Conservation (phyloP, 1,140 invertebrate genomes). For the Danaus plexippus region DNA sequence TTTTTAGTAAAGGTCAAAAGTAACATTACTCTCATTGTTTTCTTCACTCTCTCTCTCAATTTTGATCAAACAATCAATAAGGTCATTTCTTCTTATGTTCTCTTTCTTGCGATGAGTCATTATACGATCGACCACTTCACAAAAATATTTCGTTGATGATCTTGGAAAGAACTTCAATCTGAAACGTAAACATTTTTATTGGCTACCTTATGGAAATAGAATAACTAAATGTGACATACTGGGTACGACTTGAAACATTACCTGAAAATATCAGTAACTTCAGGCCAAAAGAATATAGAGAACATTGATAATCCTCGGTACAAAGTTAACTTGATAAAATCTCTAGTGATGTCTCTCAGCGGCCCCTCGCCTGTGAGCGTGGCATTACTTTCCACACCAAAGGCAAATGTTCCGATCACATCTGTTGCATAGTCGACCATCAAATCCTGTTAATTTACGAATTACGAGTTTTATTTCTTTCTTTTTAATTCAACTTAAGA, state of each 20-base stretch:
- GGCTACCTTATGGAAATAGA: not conserved
- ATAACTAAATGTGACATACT: constrained; percentile 1
- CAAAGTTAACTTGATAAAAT: constrained; percentile 27
- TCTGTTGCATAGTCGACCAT: constrained; percentile 69
- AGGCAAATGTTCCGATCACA: constrained; percentile 70
- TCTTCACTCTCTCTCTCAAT: constrained; percentile 27
- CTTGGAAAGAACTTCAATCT: constrained; percentile 34
- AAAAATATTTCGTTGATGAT: constrained; percentile 26
- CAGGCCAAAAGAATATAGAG: constrained; percentile 43
- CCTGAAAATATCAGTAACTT: constrained; percentile 34
- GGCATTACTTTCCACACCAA: constrained; percentile 68
- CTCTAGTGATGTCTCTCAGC: constrained; percentile 30
- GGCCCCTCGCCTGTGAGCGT: constrained; percentile 26
- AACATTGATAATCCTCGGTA: constrained; percentile 28
- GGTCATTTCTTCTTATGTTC: not conserved
- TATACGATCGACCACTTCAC: constrained; percentile 4
- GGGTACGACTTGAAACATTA: constrained; percentile 3
- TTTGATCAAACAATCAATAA: constrained; percentile 35
- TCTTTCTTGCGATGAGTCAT: constrained; percentile 5
- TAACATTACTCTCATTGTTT: constrained; percentile 27
- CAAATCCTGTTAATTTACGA: constrained; percentile 49
- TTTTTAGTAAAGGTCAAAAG: constrained; percentile 5
- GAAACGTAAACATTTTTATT: constrained; percentile 3
- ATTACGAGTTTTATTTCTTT: too few species aligned
- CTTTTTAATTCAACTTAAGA: too few species aligned